Conservation (phyloP, 2,888 invertebrate species). For the Eumerus sabulonum region DNA sequence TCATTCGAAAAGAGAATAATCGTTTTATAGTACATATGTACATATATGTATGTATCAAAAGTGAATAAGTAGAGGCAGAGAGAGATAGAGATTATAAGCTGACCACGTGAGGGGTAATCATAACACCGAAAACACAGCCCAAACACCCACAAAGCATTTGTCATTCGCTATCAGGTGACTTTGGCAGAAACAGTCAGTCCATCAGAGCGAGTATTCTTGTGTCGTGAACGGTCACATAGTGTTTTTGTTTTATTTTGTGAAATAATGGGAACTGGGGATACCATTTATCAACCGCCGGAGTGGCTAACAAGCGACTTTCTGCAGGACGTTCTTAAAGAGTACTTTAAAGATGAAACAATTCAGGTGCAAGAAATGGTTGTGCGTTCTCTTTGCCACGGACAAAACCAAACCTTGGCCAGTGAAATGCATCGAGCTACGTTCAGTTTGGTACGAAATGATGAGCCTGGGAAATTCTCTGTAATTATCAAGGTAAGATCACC, state of each 20-base stretch:
- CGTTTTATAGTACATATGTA: too few species aligned
- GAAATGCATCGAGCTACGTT: conserved; percentile 77
- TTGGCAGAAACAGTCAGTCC: neutral
- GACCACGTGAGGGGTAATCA: conserved; percentile 39
- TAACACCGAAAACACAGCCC: conserved; percentile 28
- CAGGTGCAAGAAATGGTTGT: conserved; percentile 73
- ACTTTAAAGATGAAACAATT: conserved; percentile 76
- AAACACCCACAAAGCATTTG: conserved; percentile 13
- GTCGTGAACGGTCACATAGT: too few species aligned
- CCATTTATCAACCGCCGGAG: conserved; percentile 75
- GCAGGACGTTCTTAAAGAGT: conserved; percentile 76
- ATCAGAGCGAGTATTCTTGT: conserved; percentile 15
- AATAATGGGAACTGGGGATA: conserved; percentile 76
- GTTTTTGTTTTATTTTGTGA: neutral
- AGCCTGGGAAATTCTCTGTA: conserved; percentile 75
- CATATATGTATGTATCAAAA: too few species aligned
- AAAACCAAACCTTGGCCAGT: conserved; percentile 76
- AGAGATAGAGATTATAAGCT: too few species aligned
- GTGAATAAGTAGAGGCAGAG: too few species aligned
- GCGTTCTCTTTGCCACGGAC: conserved; percentile 71
- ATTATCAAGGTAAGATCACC: conserved; percentile 74
- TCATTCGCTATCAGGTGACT: conserved; percentile 50
- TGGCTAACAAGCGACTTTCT: conserved; percentile 76
- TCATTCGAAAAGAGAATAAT: neutral
- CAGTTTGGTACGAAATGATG: conserved; percentile 73